Percentiles rank a stretch among this genome's conserved stretches.
phyloP scores from a whole-genome alignment of 1,140 invertebrate species.

The Philopotamus ludificatus region DNA sequence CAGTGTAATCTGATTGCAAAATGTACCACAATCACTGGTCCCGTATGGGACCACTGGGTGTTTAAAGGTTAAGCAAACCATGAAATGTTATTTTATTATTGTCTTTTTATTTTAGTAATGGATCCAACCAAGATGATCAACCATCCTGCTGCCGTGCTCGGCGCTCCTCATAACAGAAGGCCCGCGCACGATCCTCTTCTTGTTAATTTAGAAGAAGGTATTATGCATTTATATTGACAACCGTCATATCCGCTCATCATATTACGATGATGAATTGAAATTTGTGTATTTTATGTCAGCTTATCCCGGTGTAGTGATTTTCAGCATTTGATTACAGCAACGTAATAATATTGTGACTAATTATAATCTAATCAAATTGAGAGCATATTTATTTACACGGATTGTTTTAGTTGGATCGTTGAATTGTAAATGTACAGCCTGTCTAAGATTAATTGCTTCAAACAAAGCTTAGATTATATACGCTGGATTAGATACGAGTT shows the following conservation, averaged over 20 bases:
- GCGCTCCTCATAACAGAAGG: slow-evolving; percentile 34
- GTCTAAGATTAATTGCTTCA: no score
- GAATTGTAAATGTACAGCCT: no score
- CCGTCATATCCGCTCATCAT: slow-evolving; percentile 28
- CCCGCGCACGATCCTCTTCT: slow-evolving; percentile 32
- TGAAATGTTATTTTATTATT: slow-evolving; percentile 1
- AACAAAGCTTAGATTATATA: no score
- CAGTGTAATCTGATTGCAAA: no score
- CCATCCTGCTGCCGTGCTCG: slow-evolving; percentile 23
- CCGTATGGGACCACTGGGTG: no score
- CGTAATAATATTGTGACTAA: not conserved
- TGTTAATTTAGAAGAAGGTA: slow-evolving; percentile 41
- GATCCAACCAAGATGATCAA: slow-evolving; percentile 26
- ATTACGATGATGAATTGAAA: slow-evolving; percentile 24
- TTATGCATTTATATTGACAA: slow-evolving; percentile 41
- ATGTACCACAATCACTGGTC: no score
- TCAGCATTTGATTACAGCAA: slow-evolving; percentile 5
- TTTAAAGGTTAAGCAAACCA: no score
- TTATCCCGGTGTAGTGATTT: not conserved
- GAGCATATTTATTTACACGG: no score
- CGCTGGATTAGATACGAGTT: no score
- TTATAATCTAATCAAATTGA: no score
- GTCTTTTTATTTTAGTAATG: slow-evolving; percentile 26
- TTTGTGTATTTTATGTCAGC: slow-evolving; percentile 2
- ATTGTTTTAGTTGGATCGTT: no score